Conservation (phyloP, 2,113 vertebrate species). For the Rhombomys opimus region DNA sequence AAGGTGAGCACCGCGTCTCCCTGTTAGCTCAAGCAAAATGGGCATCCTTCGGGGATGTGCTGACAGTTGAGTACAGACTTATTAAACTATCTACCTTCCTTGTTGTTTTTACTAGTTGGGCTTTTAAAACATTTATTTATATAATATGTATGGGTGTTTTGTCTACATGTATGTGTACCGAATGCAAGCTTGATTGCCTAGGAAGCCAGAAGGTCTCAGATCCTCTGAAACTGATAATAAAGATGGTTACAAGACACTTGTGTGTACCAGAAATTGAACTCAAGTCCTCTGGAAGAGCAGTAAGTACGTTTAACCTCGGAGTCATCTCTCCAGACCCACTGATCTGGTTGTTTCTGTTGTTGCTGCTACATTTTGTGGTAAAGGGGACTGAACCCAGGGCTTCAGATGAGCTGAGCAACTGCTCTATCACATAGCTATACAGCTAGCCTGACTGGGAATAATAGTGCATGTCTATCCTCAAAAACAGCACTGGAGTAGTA, state of each 20-base stretch:
- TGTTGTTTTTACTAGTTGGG: neutral
- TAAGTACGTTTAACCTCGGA: neutral
- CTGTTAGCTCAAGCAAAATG: constrained; percentile 36
- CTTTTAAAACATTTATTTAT: neutral
- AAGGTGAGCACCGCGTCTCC: neutral
- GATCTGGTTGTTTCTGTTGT: neutral
- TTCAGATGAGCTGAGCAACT: neutral
- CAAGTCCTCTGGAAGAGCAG: neutral
- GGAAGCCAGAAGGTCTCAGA: neutral
- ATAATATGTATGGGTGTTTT: neutral
- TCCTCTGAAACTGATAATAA: neutral
- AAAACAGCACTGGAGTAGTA: neutral
- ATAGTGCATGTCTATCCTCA: neutral
- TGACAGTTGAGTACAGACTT: neutral
- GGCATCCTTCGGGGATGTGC: neutral
- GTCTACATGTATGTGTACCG: neutral
- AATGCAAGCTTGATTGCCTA: neutral
- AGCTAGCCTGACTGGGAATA: neutral
- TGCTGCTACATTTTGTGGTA: neutral
- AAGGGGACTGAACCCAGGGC: too few relatives aligned
- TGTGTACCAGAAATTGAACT: neutral
- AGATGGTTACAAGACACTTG: neutral
- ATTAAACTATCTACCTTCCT: neutral
- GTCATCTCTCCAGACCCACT: neutral
- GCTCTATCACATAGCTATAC: too few relatives aligned